Base-by-base conservation (phyloP, 1,140 invertebrate genomes). In the Colletes latitarsis region DNA sequence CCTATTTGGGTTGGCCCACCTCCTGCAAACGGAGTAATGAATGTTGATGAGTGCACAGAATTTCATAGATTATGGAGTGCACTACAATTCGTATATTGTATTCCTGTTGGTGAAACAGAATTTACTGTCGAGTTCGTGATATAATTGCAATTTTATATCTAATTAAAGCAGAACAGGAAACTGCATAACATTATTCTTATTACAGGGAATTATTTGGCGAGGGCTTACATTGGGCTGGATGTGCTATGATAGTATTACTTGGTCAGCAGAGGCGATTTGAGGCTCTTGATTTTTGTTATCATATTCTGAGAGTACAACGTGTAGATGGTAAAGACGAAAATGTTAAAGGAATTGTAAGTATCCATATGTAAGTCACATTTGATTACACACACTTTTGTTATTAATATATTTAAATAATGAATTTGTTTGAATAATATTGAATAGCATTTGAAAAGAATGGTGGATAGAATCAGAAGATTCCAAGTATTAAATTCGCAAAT, bases 401-500 rank as follows among this genome's bases (percentile, higher is more conserved):
- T 49, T 52, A 6, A 1, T 75, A 53, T 41, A 9, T 19, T 4
- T n/a, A 58, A 68, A 62, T 77, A 71, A 80, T 21, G 73, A 64
- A 81, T 68, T 60, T 73, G 89, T 89, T 91, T 86, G 82, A 80
- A 79, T 73, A 19, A 14, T 86, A 49, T 81, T 83, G 94, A 94
- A 41, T 90, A 99, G 98, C 97, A 97, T 87, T 94, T 99, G 84
- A 99, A 99, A 90, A 95, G 97, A 77, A 99, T 99, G 98, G 98
- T 99, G 66, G 99, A 99, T 93, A 95, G 99, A 83, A 99, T 99
- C 87, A 95, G 99, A 70, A 96, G 99, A 75, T 99, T 99, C 93
- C 99, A 99, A 94, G 98, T 99, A 77, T 94, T 99, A 60, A 99
- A 99, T 94, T 99, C 98, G 66, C 99, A 99, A 94, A 99, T 99